Evolutionary conservation across 2,113 vertebrate species (phyloP).

Genomic region (Butorides virescens): DNA sequence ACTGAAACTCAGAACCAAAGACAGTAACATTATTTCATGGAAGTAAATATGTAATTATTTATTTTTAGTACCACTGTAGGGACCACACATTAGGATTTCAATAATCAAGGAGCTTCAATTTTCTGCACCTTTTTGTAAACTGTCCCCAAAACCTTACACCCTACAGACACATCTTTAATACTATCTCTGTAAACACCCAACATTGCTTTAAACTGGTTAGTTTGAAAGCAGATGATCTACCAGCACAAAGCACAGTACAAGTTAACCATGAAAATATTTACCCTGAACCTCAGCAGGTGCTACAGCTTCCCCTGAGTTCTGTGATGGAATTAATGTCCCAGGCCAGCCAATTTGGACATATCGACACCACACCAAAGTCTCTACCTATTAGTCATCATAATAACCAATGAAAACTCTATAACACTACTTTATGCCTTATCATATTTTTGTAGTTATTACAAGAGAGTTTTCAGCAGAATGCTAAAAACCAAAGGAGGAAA

Average conservation of each 20-base stretch:
- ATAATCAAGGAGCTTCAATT: background rate
- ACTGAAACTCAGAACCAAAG: background rate
- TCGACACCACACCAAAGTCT: background rate
- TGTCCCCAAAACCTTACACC: background rate
- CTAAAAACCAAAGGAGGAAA: background rate
- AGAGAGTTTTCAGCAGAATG: background rate
- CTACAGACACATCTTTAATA: background rate
- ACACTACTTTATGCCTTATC: background rate
- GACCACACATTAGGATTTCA: background rate
- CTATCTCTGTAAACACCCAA: background rate
- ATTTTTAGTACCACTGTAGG: background rate
- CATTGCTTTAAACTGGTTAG: background rate
- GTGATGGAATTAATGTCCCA: background rate
- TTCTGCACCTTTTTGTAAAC: background rate
- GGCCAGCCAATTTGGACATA: background rate
- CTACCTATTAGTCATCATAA: background rate
- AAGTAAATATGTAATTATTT: background rate
- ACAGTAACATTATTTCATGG: background rate
- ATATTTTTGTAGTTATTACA: background rate
- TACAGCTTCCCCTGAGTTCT: background rate
- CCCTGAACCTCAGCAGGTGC: background rate
- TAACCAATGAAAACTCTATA: background rate
- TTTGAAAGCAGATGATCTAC: background rate
- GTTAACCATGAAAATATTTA: background rate
- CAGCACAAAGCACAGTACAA: background rate